A percentile compares a stretch with the other conserved stretches of the same genome.
Evolutionary conservation across 2,797 vertebrate species (phyloP).

Genomic region (Hoplostethus mediterraneus): DNA sequence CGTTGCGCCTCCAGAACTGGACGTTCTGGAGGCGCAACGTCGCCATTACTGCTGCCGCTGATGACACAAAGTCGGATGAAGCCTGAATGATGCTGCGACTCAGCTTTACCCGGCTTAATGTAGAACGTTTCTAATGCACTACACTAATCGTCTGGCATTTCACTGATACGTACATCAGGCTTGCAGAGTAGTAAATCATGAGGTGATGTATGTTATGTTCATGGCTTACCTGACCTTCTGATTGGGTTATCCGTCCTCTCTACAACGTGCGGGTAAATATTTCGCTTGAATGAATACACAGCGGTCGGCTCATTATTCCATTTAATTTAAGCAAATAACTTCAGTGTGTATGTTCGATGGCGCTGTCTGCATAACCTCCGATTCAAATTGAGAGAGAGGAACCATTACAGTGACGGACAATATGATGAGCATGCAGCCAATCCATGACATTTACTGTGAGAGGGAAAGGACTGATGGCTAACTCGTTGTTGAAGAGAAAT

Average conservation of each 20-base stretch:
- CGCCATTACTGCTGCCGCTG: conserved; percentile 18
- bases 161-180: not conserved
- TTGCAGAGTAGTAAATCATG: not conserved
- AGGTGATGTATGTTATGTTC: not conserved
- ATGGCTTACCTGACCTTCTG: not conserved
- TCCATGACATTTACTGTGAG: conserved; percentile 15
- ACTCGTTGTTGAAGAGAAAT: conserved; percentile 10
- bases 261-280: not conserved
- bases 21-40: conserved; percentile 38
- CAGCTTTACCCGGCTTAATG: not conserved
- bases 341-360: not conserved
- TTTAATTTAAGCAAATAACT: not conserved
- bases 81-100: not conserved
- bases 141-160: not conserved
- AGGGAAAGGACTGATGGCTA: not conserved
- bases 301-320: not conserved
- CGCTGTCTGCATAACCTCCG: conserved; percentile 10
- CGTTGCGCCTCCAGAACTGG: no score
- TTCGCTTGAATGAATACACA: not conserved
- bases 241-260: not conserved
- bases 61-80: not conserved
- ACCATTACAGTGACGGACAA: conserved; percentile 13
- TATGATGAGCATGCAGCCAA: conserved; percentile 24
- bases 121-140: not conserved
- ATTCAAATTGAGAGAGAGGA: conserved; percentile 28